Base-by-base conservation (phyloP, 2,888 invertebrate genomes). In the Prenolepis imparis region DNA sequence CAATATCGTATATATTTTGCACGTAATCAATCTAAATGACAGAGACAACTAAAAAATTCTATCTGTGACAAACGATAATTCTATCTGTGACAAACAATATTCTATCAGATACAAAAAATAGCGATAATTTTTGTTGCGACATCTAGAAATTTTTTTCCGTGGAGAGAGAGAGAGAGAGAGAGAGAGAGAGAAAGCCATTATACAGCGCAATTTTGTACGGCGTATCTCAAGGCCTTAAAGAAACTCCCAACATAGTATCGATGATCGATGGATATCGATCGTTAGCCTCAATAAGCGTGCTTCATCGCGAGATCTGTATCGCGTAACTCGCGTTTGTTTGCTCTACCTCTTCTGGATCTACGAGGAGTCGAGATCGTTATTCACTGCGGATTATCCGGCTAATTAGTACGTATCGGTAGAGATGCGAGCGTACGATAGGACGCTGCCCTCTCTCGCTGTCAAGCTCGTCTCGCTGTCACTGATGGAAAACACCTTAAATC, bases 401-500 rank as follows among this genome's bases (percentile, higher is more conserved):
- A 82, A 86, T 88, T 88, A 86, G 80, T 80, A 78, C 9, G 72
- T 39, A 66, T 72, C 78, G 64, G 4, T 78, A 28, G 28, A 78
- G 64, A 72, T 64, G 21, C 18, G 32, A 57, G 21, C 74, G 77
- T 57, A 70, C 61, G 78, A 87, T 83, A 85, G 59, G 77, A 78
- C 66, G 78, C 67, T 68, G 59, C 64, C n/a, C 68, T 80, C 68
- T 80, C 72, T 6, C 12, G 11, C 44, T 75, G 75, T 74, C 78
- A 61, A 73, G 57, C 44, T 44, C 72, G 68, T 2, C 36, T 85
- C 55, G 64, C 75, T 84, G 84, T 74, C 87, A 77, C 81, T 84
- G 86, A 89, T 89, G 84, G 86, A 63, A 82, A 84, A 75, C 89
- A 89, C 84, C 85, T 89, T 84, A 88, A 89, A 86, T 87, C 81